Conservation (phyloP, 2,113 vertebrate genomes). For the Silurus meridionalis region DNA sequence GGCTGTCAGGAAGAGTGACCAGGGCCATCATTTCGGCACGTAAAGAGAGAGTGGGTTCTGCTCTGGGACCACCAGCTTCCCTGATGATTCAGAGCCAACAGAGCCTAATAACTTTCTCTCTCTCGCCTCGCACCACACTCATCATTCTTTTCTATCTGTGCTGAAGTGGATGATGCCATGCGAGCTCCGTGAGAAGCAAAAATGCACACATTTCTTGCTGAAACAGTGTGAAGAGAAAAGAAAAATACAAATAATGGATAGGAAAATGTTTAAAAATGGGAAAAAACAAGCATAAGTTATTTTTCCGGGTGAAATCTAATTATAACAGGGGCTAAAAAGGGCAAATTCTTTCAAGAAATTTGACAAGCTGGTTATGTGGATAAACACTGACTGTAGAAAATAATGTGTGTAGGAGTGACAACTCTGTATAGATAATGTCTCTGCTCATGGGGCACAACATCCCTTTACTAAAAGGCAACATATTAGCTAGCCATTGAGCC, state of each 20-base stretch:
- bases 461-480: background rate
- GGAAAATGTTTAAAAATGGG: background rate
- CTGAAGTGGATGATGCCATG: constrained; percentile 26
- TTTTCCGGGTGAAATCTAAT: too few relatives aligned
- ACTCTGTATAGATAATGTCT: background rate
- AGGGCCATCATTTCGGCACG: constrained; percentile 35
- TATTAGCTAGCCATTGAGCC: background rate
- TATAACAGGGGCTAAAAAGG: background rate
- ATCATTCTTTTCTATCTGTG: constrained; percentile 21
- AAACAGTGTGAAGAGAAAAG: constrained; percentile 14
- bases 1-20: constrained; percentile 43
- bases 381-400: background rate
- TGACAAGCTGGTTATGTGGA: background rate
- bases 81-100: constrained; percentile 36
- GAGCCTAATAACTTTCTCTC: constrained; percentile 8
- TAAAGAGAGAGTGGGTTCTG: constrained; percentile 11
- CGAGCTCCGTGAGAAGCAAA: constrained; percentile 17
- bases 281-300: too few relatives aligned
- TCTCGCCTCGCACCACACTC: background rate
- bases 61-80: constrained; percentile 39
- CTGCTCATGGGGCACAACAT: background rate
- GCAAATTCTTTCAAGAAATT: background rate
- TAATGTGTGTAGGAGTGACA: background rate
- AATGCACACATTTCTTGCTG: constrained; percentile 9
- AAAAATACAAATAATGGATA: background rate